phyloP scores from a whole-genome alignment of 2,797 vertebrate genomes.

The Pygocentrus nattereri region DNA sequence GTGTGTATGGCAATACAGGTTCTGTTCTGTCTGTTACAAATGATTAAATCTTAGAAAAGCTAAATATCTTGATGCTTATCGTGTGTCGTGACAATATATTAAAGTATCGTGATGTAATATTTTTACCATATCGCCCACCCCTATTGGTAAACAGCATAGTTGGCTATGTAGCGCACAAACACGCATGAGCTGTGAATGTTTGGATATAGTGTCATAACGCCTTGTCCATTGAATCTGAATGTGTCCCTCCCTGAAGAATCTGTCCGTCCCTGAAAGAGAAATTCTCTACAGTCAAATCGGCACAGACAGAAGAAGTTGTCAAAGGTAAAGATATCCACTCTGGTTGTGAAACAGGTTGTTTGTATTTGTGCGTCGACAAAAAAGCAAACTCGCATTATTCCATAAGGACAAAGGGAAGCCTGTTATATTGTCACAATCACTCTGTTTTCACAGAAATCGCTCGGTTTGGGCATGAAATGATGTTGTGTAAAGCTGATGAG shows the following conservation, averaged over 20 bases:
- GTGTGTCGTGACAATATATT: no score
- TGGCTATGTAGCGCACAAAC: background rate
- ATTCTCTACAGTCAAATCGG: conserved; percentile 45
- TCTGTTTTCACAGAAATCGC: conserved; percentile 77
- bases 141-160: background rate
- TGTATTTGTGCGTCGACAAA: background rate
- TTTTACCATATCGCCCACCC: no score
- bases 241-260: conserved; percentile 70
- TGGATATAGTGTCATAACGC: background rate
- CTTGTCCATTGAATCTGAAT: background rate
- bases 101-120: no score
- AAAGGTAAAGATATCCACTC: conserved; percentile 66
- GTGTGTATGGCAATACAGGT: no score
- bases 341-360: background rate
- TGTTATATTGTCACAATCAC: background rate
- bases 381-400: background rate
- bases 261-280: conserved; percentile 68
- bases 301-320: conserved; percentile 63
- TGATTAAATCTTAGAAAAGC: no score
- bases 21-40: no score
- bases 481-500: conserved; percentile 81
- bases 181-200: background rate
- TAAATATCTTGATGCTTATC: no score
- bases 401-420: no score
- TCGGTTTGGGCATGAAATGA: conserved; percentile 81